These are phyloP conservation scores for Octonoba sinensis DNA, from an alignment of 2,888 invertebrate genomes.

Conservation along the genomic window DNA sequence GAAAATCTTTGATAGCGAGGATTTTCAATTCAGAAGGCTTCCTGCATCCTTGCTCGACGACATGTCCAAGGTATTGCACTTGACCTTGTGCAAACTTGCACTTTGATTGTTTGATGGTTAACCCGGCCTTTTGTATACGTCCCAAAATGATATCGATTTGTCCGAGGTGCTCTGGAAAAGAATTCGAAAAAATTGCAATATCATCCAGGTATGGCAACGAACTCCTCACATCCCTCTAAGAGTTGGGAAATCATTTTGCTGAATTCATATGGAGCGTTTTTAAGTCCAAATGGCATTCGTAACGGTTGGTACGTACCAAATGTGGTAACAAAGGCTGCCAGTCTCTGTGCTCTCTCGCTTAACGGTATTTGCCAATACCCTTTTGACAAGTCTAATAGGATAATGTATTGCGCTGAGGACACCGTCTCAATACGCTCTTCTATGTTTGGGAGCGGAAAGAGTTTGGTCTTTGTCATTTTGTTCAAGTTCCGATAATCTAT, in stretches of 20 bases:
- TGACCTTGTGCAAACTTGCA: conserved; percentile 8
- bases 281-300: neutral
- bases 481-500: conserved; percentile 18
- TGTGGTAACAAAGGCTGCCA: conserved; percentile 1
- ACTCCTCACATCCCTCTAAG: conserved; percentile 15
- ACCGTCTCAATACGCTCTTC: conserved; percentile 17
- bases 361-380: conserved; percentile 18
- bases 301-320: conserved; percentile 13
- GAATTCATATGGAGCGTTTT: conserved; percentile 7
- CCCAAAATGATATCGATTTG: neutral
- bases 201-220: conserved; percentile 37
- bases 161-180: neutral
- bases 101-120: conserved; percentile 12
- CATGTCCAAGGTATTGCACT: conserved; percentile 10
- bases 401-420: conserved; percentile 1
- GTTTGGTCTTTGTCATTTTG: neutral
- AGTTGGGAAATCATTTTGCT: conserved; percentile 3
- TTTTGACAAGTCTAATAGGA: conserved; percentile 4
- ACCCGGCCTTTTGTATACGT: neutral
- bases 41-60: neutral
- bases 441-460: conserved; percentile 11
- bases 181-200: conserved; percentile 22
- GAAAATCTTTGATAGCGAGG: conserved; percentile 35
- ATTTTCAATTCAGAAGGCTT: neutral
- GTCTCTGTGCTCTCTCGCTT: neutral